Conservation (phyloP, 2,888 invertebrate species). For the Synergus itoensis region DNA sequence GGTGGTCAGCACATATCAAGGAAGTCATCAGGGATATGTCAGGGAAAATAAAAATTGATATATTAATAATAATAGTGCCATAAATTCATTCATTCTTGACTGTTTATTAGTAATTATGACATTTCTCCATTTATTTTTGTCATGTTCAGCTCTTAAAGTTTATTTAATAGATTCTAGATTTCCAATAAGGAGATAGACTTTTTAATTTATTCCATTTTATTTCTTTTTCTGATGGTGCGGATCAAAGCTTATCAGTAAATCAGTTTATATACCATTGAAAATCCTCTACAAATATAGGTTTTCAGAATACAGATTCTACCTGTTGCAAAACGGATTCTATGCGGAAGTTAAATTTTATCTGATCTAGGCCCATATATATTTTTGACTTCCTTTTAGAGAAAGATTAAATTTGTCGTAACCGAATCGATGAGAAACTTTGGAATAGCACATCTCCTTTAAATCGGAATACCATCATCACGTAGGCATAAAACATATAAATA, state of each 20-base stretch:
- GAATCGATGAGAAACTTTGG: not conserved
- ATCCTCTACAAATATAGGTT: not conserved
- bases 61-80: too few relatives aligned
- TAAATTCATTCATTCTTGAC: too few relatives aligned
- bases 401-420: not conserved
- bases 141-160: too few relatives aligned
- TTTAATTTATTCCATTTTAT: too few relatives aligned
- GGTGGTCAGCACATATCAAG: too few relatives aligned
- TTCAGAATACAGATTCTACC: not conserved
- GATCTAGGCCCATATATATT: not conserved
- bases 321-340: not conserved
- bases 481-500: constrained; percentile 51
- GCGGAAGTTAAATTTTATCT: not conserved
- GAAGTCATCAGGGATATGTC: too few relatives aligned
- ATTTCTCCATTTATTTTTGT: too few relatives aligned
- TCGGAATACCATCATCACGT: constrained; percentile 42
- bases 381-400: not conserved
- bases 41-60: too few relatives aligned
- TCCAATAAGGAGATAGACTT: too few relatives aligned
- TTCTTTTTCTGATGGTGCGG: not conserved
- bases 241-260: not conserved
- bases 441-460: constrained; percentile 52
- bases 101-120: too few relatives aligned
- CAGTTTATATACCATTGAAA: not conserved
- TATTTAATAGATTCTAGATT: too few relatives aligned